phyloP scores from a whole-genome alignment of 2,888 invertebrate genomes.

The Zeuzera pyrina region DNA sequence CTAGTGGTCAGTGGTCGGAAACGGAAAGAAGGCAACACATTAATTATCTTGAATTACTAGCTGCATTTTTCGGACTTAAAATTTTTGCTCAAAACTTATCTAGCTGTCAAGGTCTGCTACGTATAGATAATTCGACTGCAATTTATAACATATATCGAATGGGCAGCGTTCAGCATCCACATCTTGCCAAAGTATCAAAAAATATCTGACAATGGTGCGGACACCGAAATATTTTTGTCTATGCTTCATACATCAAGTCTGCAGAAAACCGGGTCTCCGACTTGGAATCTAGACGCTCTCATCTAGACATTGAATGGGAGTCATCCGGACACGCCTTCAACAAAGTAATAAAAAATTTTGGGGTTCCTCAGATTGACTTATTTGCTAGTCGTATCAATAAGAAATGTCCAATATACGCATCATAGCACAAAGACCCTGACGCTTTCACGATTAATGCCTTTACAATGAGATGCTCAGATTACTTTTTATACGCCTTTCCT shows the following conservation, averaged over 20 bases:
- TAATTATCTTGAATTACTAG: constrained; percentile 6
- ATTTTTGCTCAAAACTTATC: constrained; percentile 1
- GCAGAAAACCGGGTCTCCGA: constrained; percentile 4
- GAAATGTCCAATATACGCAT: constrained; percentile 8
- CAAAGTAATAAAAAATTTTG: background rate
- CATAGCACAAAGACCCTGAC: constrained; percentile 9
- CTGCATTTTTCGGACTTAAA: constrained; percentile 5
- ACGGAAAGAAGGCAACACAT: constrained; percentile 2
- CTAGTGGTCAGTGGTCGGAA: constrained; percentile 5
- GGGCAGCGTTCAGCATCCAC: constrained; percentile 8
- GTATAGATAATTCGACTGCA: constrained; percentile 9
- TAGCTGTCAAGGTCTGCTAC: constrained; percentile 3
- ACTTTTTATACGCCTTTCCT: constrained; percentile 6
- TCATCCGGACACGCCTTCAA: background rate
- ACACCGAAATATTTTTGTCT: constrained; percentile 5
- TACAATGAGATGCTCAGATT: constrained; percentile 2
- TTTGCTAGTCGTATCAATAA: constrained; percentile 9
- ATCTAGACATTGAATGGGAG: constrained; percentile 7
- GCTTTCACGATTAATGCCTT: constrained; percentile 1
- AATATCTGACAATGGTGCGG: constrained; percentile 9
- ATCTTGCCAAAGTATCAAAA: constrained; percentile 3
- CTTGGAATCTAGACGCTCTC: constrained; percentile 3
- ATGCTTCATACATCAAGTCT: constrained; percentile 6
- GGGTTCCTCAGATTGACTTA: constrained; percentile 9
- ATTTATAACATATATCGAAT: constrained; percentile 8